Evolutionary conservation across 2,797 vertebrate genomes (phyloP).

Genomic region (Alosa sapidissima): DNA sequence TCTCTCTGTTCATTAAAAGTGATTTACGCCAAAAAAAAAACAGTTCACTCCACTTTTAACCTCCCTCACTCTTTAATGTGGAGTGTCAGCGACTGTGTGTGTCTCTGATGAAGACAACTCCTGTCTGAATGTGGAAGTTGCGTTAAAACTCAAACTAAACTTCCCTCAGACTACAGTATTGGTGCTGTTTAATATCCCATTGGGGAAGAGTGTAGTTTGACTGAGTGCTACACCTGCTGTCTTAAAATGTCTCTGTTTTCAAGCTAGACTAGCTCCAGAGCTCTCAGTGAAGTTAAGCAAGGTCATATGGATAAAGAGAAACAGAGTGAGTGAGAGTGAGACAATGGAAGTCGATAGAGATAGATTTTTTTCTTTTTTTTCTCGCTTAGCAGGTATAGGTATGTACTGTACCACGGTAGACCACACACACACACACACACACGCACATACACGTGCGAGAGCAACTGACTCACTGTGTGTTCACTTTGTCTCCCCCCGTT

Average conservation of each 20-base stretch:
- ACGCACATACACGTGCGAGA: not conserved
- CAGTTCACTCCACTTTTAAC: not conserved
- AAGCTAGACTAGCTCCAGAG: not conserved
- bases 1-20: slow-evolving; percentile 21
- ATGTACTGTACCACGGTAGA: not conserved
- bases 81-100: not conserved
- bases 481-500: slow-evolving; percentile 85
- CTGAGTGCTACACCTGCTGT: not conserved
- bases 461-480: slow-evolving; percentile 76
- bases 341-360: not conserved
- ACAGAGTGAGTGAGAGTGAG: not conserved
- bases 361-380: not conserved
- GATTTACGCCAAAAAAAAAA: slow-evolving; percentile 8
- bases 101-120: not conserved
- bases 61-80: not conserved
- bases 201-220: not conserved
- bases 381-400: not conserved
- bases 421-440: slow-evolving; percentile 10
- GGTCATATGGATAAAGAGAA: not conserved
- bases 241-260: not conserved
- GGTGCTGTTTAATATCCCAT: not conserved
- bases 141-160: not conserved
- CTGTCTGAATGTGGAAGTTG: not conserved
- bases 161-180: not conserved
- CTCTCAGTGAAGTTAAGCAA: not conserved